Evolutionary conservation across 2,797 vertebrate genomes (phyloP).

Genomic region (Pangasius mekongensis): DNA sequence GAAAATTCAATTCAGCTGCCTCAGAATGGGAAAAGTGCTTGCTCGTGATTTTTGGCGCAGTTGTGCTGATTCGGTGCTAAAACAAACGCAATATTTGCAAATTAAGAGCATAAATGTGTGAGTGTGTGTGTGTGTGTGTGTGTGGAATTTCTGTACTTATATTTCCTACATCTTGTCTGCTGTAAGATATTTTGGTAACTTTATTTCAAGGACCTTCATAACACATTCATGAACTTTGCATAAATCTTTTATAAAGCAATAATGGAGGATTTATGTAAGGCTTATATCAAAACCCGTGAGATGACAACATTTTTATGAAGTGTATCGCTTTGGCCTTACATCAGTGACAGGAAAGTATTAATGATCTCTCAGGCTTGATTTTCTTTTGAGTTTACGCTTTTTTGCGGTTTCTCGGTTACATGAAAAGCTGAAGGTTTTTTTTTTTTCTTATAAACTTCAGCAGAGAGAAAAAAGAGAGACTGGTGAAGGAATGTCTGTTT

Average conservation of each 20-base stretch:
- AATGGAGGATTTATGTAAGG: background rate
- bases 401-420: too few species aligned
- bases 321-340: background rate
- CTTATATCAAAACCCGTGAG: background rate
- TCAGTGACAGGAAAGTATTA: background rate
- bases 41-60: background rate
- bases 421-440: background rate
- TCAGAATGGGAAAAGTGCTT: slow-evolving; percentile 3
- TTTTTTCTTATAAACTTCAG: too few species aligned
- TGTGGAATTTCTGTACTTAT: background rate
- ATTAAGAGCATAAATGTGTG: slow-evolving; percentile 12
- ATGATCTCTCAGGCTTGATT: background rate
- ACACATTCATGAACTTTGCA: background rate
- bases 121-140: background rate
- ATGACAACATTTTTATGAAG: background rate
- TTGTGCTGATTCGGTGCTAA: background rate
- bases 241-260: slow-evolving; percentile 22
- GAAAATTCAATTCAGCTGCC: slow-evolving; percentile 2
- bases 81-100: slow-evolving; percentile 32
- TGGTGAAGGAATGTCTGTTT: background rate
- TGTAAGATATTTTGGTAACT: background rate
- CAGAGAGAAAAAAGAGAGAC: background rate
- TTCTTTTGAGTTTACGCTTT: too few species aligned
- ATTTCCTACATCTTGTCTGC: background rate
- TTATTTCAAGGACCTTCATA: background rate